Evolutionary conservation across 2,113 vertebrate species (phyloP).

Genomic region (Orycteropus afer): DNA sequence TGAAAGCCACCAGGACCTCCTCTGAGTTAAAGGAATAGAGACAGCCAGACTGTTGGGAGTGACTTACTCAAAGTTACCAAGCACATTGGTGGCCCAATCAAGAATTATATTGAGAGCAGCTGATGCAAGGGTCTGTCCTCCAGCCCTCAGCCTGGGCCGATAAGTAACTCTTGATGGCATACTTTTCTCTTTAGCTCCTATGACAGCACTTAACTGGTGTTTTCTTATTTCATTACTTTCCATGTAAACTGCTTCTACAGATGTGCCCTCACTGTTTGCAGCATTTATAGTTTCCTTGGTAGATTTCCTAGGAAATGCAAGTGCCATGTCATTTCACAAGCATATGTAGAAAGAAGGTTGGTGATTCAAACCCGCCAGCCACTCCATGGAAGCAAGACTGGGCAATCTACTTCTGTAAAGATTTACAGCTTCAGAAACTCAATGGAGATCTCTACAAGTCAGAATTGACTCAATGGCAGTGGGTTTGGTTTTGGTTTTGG

Average conservation of each 20-base stretch:
- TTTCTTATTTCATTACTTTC: slow-evolving; percentile 49
- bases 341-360: neutral
- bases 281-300: neutral
- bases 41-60: neutral
- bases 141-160: neutral
- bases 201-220: neutral
- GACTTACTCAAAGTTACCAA: neutral
- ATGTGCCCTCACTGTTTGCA: neutral
- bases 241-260: neutral
- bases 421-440: too few relatives aligned
- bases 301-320: neutral
- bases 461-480: too few relatives aligned
- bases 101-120: neutral
- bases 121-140: neutral
- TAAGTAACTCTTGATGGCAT: neutral
- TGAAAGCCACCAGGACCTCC: neutral
- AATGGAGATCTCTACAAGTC: too few relatives aligned
- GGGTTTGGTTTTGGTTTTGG: too few relatives aligned
- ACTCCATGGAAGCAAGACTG: neutral
- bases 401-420: neutral
- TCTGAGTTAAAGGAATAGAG: neutral
- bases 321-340: neutral
- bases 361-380: neutral
- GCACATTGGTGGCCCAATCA: neutral
- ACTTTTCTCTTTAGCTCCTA: slow-evolving; percentile 13